Base-by-base conservation (phyloP, 37 sponge, comb jelly and placozoan genomes). In the Ianthella basta region DNA sequence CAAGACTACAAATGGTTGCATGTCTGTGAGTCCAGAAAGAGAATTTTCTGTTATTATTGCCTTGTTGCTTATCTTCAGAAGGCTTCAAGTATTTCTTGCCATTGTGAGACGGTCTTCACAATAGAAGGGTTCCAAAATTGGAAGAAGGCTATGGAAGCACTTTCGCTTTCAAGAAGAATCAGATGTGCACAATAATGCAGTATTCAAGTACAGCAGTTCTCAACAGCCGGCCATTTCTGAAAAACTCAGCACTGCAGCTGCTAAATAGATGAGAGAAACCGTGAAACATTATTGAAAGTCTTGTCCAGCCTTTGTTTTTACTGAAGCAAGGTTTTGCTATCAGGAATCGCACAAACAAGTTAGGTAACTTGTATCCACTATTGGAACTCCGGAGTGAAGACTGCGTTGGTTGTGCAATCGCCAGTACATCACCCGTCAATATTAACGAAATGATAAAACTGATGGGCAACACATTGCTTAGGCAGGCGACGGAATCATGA, bases 311-410 rank as follows among this genome's bases (percentile, higher is more conserved):
- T 41, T 74, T 39, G 19, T 39, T 74, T 40, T 74, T 74, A 36
- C 3, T 74, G n/a, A 34, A 40, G 38, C 75, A 74, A 23, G 75
- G 75, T 54, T 0, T 59, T 37, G 63, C 60, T 0, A 60, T 56
- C n/a, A 32, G 38, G 36, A 38, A 14, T 69, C 34, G 27, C 19
- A 69, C 19, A 69, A 34, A 6, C 27, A 30, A 18, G 19, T 34
- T 32, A 34, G 34, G 27, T 30, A 30, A 19, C 38, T 38, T 77
- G 37, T 38, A 24, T 20, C 56, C 53, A 40, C 23, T 29, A 30
- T 12, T 80, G 56, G 33, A 80, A 56, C 59, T 80, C 20, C 80
- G 80, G 14, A 80, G 80, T 80, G 59, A 56, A 56, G 80, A 80
- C 27, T 35, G 23, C 15, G 59, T 15, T 80, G 80, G 80, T 25